Conservation (phyloP, 1,140 invertebrate genomes). For the Druon quercuslanigerum region DNA sequence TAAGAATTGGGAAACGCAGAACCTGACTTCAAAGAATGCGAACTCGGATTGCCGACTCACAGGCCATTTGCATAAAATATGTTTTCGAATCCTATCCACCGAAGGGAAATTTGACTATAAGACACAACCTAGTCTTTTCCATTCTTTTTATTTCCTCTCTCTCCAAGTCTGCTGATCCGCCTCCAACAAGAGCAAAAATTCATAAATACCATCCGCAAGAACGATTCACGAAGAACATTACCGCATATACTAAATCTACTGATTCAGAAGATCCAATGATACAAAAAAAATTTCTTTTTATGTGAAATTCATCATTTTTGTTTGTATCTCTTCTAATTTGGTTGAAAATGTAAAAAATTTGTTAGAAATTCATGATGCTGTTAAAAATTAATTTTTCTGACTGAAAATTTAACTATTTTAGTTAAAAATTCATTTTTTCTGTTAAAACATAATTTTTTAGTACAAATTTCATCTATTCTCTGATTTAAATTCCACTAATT, state of each 20-base stretch:
- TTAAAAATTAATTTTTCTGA: no score
- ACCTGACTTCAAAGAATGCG: not conserved
- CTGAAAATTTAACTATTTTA: no score
- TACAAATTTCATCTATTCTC: no score
- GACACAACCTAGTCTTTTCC: not conserved
- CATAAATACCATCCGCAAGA: not conserved
- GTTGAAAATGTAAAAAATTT: no score
- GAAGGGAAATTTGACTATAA: not conserved
- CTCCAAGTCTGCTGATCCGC: not conserved
- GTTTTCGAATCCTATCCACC: not conserved
- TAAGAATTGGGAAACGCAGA: not conserved
- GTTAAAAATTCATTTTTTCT: no score
- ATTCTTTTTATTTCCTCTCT: not conserved
- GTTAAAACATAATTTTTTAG: no score
- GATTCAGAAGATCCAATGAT: not conserved
- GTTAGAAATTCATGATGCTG: no score
- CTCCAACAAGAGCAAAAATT: not conserved
- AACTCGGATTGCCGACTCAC: not conserved
- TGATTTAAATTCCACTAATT: no score
- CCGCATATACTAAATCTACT: not conserved
- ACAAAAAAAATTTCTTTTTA: no score
- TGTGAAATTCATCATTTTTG: no score
- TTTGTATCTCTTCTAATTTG: no score
- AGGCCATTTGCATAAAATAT: conserved; percentile 3
- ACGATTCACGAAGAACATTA: conserved; percentile 4